Conservation (phyloP, 2,888 invertebrate species). For the Protonemura montana region DNA sequence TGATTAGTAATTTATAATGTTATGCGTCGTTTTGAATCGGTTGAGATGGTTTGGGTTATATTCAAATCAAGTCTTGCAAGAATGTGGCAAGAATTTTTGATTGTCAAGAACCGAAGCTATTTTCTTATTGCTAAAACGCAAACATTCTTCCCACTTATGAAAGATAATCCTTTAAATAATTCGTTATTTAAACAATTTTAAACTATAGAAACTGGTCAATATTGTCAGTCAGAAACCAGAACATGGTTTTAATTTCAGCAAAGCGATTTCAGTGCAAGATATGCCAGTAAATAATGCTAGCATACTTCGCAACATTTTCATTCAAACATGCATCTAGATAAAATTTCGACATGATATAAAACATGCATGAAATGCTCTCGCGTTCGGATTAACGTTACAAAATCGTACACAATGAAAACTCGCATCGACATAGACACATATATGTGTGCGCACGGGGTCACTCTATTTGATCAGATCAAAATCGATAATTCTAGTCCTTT, state of each 20-base stretch:
- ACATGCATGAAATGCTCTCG: conserved; percentile 9
- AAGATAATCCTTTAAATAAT: not conserved
- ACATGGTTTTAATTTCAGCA: not conserved
- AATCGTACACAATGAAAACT: not conserved
- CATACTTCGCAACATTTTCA: not conserved
- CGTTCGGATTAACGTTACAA: not conserved
- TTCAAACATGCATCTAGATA: conserved; percentile 4
- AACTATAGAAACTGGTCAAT: conserved; percentile 4
- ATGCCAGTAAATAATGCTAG: not conserved
- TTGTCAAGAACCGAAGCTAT: not conserved
- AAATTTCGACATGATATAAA: not conserved
- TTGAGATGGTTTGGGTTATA: not conserved
- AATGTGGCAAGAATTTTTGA: not conserved
- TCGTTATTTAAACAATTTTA: not conserved
- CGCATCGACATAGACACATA: not conserved
- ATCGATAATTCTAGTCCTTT: not conserved
- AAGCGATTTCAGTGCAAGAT: not conserved
- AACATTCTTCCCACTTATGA: not conserved
- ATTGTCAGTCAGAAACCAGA: not conserved
- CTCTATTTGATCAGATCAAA: not conserved
- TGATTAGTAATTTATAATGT: not conserved
- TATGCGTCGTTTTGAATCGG: not conserved
- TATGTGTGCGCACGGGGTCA: not conserved
- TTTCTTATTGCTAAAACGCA: not conserved
- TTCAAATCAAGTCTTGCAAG: not conserved